Evolutionary conservation across 2,113 vertebrate species (phyloP).

Genomic region (Oceanites oceanicus): DNA sequence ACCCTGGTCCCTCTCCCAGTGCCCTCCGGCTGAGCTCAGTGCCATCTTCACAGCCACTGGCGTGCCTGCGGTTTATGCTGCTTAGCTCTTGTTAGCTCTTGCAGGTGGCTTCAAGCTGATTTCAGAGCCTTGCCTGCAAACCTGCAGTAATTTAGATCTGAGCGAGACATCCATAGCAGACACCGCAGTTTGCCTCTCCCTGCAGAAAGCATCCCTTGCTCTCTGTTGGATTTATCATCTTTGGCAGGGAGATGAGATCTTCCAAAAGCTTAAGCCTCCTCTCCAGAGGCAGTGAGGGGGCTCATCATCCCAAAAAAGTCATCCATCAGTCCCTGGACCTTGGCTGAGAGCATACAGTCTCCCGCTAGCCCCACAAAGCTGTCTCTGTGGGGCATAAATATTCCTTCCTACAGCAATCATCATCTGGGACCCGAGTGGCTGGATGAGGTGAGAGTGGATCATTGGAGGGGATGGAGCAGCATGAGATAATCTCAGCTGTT

Average conservation of each 20-base stretch:
- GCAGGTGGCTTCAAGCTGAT: background rate
- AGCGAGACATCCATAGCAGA: background rate
- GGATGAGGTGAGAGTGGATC: background rate
- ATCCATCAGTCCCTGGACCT: background rate
- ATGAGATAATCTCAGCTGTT: background rate
- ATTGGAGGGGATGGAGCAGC: background rate
- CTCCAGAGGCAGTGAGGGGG: background rate
- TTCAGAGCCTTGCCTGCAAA: background rate
- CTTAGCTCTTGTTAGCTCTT: background rate
- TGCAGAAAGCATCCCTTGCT: background rate
- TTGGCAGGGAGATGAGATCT: background rate
- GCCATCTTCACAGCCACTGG: rapidly evolving
- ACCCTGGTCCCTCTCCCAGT: background rate
- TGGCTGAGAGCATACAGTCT: background rate
- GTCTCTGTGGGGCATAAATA: background rate
- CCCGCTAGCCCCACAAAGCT: background rate
- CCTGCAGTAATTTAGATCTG: background rate
- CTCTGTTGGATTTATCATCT: background rate
- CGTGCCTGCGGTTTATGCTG: background rate
- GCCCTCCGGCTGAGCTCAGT: background rate
- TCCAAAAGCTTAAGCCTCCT: background rate
- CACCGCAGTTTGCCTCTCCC: background rate
- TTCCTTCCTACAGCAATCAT: background rate
- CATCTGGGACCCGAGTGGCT: background rate
- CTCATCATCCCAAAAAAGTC: background rate